Evolutionary conservation across 2,113 vertebrate genomes (phyloP), one percentile per base, ranked within the genome.

Genomic region (Charina bottae): DNA sequence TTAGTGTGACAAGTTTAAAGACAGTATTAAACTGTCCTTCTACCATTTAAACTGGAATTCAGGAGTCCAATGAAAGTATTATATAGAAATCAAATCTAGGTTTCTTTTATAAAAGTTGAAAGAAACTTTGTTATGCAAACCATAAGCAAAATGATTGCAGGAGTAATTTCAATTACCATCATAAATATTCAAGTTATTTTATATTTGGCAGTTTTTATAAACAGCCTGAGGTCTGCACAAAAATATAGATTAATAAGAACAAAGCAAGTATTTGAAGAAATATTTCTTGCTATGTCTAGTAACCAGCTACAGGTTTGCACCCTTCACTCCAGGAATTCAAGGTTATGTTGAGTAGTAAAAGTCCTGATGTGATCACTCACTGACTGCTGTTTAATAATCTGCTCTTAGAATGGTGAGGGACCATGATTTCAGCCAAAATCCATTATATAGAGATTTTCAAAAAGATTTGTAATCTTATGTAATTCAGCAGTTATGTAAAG

Each of bases 241-340:
- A 97, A 98, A 97, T 94, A 97, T 97, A 97, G 97, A 97, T 85
- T 97, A 98, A 97, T 96, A 97, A 23, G 95, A 97, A 98, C 97
- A 97, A 98, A 98, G 94, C 95, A 98, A 98, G 97, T 97, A 98
- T 93, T 97, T 9, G 97, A 98, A 97, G 97, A 96, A 97, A 98
- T 97, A 95, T 97, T 98, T 98, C 98, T 98, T 98, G 97, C 97
- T 97, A 97, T 97, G 96, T 98, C 98, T 98, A 98, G 98, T 98
- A 97, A 98, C 96, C 95, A 98, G 98, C 98, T 98, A 97, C 95
- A 96, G 97, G 96, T 97, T 96, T 96, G 97, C 97, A 97, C 96
- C 94, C 95, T 97, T 97, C 96, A 98, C 97, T 98, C 97, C 98
- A 97, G 97, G 97, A 96, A 93, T 42, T 93, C 92, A 96, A 93